Percentiles rank a stretch among this genome's conserved stretches.
These are phyloP conservation scores for Turritopsis dohrnii DNA, from an alignment of 30 jellyfish, hydroid and myxozoan species.

Conservation along the genomic window DNA sequence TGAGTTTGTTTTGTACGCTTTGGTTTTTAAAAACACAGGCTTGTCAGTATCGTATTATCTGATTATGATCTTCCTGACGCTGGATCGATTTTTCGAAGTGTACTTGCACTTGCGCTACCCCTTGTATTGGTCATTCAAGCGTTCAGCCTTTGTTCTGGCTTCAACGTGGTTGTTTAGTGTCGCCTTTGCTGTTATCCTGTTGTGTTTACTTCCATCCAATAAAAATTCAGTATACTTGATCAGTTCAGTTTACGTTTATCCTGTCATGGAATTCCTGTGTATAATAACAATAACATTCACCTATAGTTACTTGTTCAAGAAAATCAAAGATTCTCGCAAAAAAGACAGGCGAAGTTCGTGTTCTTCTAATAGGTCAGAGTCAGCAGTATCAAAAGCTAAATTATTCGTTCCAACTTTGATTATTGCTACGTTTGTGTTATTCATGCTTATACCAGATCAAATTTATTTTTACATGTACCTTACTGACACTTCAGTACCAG, in stretches of 20 bases:
- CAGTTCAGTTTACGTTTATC: not conserved
- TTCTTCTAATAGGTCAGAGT: not conserved
- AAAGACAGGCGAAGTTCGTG: not conserved
- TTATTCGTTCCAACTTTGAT: conserved; percentile 3
- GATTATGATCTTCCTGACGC: no score
- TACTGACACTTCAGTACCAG: not conserved
- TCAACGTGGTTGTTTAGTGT: no score
- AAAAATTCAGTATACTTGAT: not conserved
- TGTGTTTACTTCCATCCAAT: not conserved
- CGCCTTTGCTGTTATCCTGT: not conserved
- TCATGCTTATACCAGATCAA: conserved; percentile 7
- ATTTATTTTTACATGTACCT: conserved; percentile 7
- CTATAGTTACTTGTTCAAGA: conserved; percentile 3
- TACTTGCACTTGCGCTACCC: no score
- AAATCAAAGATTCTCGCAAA: not conserved
- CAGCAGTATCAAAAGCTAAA: not conserved
- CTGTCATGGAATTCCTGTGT: not conserved
- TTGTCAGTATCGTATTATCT: no score
- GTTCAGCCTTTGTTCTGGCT: no score
- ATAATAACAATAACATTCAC: not conserved
- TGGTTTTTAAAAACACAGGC: no score
- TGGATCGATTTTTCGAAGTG: no score
- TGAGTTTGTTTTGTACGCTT: no score
- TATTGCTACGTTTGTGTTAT: not conserved
- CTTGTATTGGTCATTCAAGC: no score